These are phyloP conservation scores for Triplophysa bombifrons DNA, from an alignment of 2,797 vertebrate species.

Conservation along the genomic window DNA sequence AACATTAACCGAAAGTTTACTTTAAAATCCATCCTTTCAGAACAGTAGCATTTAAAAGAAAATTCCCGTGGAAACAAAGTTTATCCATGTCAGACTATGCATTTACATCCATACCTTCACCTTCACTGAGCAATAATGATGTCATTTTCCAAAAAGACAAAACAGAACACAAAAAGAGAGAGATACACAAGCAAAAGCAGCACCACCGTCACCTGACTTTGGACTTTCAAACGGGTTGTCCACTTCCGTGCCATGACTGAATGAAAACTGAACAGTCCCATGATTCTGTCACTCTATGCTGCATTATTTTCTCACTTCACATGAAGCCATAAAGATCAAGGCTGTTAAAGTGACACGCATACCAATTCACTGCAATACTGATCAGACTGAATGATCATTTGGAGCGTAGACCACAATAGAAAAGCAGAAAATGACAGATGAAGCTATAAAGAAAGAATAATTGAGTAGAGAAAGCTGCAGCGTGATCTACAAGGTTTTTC, in stretches of 20 bases:
- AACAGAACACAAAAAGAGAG: background rate
- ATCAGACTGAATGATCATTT: constrained; percentile 3
- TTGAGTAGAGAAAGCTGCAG: background rate
- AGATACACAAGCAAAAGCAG: background rate
- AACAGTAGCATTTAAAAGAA: constrained; percentile 32
- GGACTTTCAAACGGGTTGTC: background rate
- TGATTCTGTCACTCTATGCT: background rate
- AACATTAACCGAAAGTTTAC: constrained; percentile 2
- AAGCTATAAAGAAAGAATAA: constrained; percentile 7
- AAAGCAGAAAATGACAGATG: constrained; percentile 14
- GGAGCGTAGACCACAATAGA: background rate
- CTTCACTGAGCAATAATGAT: background rate
- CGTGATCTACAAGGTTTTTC: background rate
- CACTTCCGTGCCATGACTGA: constrained; percentile 2
- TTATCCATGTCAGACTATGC: constrained; percentile 9
- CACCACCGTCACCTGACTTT: background rate
- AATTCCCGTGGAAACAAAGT: constrained; percentile 9
- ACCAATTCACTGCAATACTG: constrained; percentile 20
- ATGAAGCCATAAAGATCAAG: background rate
- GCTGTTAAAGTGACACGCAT: background rate
- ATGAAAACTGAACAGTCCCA: background rate
- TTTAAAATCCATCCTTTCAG: constrained; percentile 66
- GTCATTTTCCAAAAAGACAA: background rate
- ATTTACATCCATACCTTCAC: background rate
- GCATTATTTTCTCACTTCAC: background rate